Base-by-base conservation (phyloP, 2,888 invertebrate genomes). In the Lordiphosa fenestrarum region DNA sequence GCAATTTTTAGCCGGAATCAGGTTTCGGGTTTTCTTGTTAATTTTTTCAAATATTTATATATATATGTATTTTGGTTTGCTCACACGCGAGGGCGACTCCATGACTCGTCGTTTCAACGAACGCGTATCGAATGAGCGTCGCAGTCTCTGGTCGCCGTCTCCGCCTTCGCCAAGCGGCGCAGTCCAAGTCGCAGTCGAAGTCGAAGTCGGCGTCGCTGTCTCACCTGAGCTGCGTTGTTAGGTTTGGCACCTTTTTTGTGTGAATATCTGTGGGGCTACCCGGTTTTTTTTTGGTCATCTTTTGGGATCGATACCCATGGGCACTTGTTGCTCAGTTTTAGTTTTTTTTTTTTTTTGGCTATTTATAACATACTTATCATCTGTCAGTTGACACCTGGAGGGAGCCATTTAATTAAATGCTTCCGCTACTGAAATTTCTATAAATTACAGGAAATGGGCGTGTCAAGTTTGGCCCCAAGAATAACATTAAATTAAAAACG, bases 71-170 rank as follows among this genome's bases (percentile, higher is more conserved):
- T 53, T 35, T 12, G 37, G 38, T 9, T 36, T 54, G 44, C 39
- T 58, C 51, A 57, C 59, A 64, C 71, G 62, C 68, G 71, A 40
- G 53, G 35, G 46, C 65, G 65, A 40, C 46, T 56, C 19, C 46
- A 66, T 66, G 66, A 56, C 66, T 63, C 66, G 63, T 46, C 46
- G 57, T 44, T 63, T 57, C 83, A 68, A 73, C 85, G 69, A 65
- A 76, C 85, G 75, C 83, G 71, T 68, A 66, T 66, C 85, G 80
- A 83, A 85, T 83, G 85, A 74, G 66, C 69, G 69, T 62, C 71
- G 58, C 60, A 50, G 35, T 33, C 39, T 42, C 38, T 47, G 12
- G 39, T 25, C 25, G 25, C 25, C 9, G 25, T 36, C 46, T 46
- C 19, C 42, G 42, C 55, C 30, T 30, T 30, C 30, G 30, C 30